These are phyloP conservation scores for Caenorhabditis afra DNA, from an alignment of 2,888 invertebrate genomes.

Conservation along the genomic window DNA sequence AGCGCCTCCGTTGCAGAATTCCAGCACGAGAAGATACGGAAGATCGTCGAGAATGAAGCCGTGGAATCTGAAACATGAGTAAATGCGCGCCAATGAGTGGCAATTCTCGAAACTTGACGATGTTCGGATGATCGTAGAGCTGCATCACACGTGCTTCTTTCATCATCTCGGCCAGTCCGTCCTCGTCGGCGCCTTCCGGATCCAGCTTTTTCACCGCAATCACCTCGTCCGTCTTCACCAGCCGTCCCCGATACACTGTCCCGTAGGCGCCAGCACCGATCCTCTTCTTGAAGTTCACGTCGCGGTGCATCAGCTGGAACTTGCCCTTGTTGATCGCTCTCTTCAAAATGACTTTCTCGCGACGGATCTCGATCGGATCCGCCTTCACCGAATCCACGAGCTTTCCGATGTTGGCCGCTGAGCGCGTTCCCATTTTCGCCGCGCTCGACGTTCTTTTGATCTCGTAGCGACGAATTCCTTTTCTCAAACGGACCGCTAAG, in stretches of 20 bases:
- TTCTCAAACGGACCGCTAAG: slow-evolving; percentile 48
- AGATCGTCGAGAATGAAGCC: slow-evolving; percentile 73
- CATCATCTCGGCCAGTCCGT: slow-evolving; percentile 74
- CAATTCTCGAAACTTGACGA: slow-evolving; percentile 61
- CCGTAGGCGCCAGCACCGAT: slow-evolving; percentile 75
- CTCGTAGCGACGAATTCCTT: slow-evolving; percentile 59
- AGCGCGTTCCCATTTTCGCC: slow-evolving; percentile 24
- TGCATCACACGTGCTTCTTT: slow-evolving; percentile 78
- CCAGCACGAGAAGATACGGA: slow-evolving; percentile 74
- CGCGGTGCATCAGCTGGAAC: slow-evolving; percentile 69
- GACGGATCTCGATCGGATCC: slow-evolving; percentile 48
- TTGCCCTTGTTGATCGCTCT: slow-evolving; percentile 70
- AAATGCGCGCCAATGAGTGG: not conserved
- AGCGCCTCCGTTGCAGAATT: slow-evolving; percentile 72
- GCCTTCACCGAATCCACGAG: slow-evolving; percentile 58
- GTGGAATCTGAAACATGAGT: slow-evolving; percentile 56
- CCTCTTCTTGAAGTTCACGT: slow-evolving; percentile 70
- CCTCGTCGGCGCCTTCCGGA: slow-evolving; percentile 61
- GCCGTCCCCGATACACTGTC: slow-evolving; percentile 70
- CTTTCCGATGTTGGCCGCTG: slow-evolving; percentile 48
- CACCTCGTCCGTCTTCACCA: slow-evolving; percentile 56
- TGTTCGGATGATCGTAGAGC: slow-evolving; percentile 74
- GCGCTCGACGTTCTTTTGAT: slow-evolving; percentile 43
- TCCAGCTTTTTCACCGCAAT: slow-evolving; percentile 66
- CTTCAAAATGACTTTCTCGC: slow-evolving; percentile 62